phyloP scores from a whole-genome alignment of 2,113 vertebrate species.

The Macquaria australasica region DNA sequence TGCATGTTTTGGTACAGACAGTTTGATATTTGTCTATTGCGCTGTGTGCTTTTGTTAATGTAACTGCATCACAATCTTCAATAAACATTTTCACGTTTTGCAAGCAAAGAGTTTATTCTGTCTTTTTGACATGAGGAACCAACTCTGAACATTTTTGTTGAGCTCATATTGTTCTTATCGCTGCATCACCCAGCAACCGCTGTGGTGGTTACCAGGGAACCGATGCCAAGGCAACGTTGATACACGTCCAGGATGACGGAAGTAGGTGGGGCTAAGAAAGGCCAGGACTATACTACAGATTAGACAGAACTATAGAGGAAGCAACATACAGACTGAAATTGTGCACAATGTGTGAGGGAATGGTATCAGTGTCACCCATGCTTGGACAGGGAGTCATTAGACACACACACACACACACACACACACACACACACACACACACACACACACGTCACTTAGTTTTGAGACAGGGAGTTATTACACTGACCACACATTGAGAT shows the following conservation, averaged over 20 bases:
- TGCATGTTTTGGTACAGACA: background rate
- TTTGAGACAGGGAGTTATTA: conserved; percentile 36
- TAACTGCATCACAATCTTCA: background rate
- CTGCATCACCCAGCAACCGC: conserved; percentile 38
- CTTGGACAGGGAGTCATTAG: conserved; percentile 33
- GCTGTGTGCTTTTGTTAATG: background rate
- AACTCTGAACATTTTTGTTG: conserved; percentile 5
- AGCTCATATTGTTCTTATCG: conserved; percentile 20
- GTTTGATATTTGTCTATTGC: background rate
- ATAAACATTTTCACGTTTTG: background rate
- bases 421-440: conserved; percentile 22
- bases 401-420: conserved; percentile 19
- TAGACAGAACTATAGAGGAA: background rate
- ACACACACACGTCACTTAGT: conserved; percentile 26
- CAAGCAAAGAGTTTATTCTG: background rate
- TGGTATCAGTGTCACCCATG: background rate
- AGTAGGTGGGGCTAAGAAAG: conserved; percentile 11
- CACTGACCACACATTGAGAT: conserved; percentile 4
- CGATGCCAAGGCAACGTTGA: conserved; percentile 47
- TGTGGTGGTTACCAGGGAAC: conserved; percentile 67
- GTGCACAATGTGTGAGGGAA: conserved; percentile 32
- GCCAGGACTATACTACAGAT: conserved; percentile 13
- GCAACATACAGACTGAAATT: background rate
- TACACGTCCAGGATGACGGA: conserved; percentile 4
- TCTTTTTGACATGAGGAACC: background rate